A percentile compares a stretch with the other conserved stretches of the same genome.
phyloP scores from a whole-genome alignment of 2,888 invertebrate species.

The Callyntrura guangdongensis region DNA sequence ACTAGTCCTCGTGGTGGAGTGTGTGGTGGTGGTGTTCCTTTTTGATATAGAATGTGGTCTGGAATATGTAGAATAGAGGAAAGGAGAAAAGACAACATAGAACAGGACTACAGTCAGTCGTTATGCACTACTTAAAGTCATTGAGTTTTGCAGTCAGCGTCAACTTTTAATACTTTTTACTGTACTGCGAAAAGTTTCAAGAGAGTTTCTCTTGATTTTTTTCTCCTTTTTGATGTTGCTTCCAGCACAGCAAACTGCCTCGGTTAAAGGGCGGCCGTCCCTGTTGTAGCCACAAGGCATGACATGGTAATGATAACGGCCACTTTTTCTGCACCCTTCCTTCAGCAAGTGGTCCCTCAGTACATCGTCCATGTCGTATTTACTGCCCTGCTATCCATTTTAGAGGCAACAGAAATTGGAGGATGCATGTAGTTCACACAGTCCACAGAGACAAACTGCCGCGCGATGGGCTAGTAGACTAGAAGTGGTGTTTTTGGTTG shows the following conservation, averaged over 20 bases:
- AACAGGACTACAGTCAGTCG: neutral
- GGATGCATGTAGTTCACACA: neutral
- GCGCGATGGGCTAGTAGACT: neutral
- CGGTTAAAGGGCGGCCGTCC: neutral
- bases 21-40: constrained; percentile 7
- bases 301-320: neutral
- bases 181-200: neutral
- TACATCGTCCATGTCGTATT: too few relatives aligned
- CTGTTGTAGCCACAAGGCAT: constrained; percentile 13
- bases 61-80: constrained; percentile 12
- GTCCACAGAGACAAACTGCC: neutral
- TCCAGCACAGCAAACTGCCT: neutral
- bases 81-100: too few relatives aligned
- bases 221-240: neutral
- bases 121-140: neutral
- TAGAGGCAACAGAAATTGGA: neutral
- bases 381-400: neutral
- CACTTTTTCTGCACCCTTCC: neutral
- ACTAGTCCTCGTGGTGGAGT: constrained; percentile 9
- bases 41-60: neutral
- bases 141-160: neutral
- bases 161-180: constrained; percentile 16
- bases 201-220: too few relatives aligned
- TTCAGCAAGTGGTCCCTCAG: too few relatives aligned
- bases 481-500: neutral